Conservation (phyloP, 1,140 invertebrate genomes). For the Pogonognathellus flavescens region DNA sequence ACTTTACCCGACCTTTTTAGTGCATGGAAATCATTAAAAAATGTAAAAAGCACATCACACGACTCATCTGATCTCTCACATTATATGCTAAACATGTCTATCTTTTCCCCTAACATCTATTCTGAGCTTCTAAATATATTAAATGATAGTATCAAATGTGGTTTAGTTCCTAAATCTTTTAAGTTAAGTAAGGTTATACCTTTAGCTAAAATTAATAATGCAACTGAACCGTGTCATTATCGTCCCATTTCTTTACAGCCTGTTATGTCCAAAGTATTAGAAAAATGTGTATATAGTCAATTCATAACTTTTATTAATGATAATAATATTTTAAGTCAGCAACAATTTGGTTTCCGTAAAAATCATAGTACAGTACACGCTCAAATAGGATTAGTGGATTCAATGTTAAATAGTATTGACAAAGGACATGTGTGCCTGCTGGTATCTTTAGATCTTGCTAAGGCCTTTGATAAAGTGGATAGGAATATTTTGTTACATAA, state of each 20-base stretch:
- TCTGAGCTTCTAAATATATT: neutral
- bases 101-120: neutral
- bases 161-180: neutral
- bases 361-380: neutral
- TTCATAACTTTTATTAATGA: neutral
- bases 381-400: neutral
- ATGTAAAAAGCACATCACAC: too few species aligned
- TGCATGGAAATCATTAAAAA: neutral
- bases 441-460: neutral
- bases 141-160: neutral
- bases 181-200: neutral
- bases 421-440: neutral
- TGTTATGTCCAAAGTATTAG: neutral
- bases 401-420: neutral
- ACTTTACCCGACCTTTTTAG: too few species aligned
- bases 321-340: neutral
- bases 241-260: neutral
- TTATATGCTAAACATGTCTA: neutral
- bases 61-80: neutral
- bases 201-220: neutral
- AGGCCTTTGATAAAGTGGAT: too few species aligned
- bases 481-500: too few species aligned
- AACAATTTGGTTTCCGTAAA: neutral
- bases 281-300: neutral
- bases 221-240: neutral